These are phyloP conservation scores for Saiga tatarica DNA, from an alignment of 2,113 vertebrate species.

Conservation along the genomic window DNA sequence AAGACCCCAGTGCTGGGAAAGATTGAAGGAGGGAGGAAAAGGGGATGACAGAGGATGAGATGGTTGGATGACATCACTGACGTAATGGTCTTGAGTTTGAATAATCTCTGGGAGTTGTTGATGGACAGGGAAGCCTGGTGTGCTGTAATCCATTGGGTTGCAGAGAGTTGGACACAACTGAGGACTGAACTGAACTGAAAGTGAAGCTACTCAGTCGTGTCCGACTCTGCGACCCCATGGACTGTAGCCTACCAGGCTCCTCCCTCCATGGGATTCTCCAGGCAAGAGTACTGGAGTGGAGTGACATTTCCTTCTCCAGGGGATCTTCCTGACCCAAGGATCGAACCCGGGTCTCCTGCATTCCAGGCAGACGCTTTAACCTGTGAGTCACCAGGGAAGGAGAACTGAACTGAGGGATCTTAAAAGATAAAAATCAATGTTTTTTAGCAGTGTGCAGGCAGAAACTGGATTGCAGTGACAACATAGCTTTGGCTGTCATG, in stretches of 20 bases:
- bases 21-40: not conserved
- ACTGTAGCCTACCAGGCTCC: no score
- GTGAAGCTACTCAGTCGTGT: no score
- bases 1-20: not conserved
- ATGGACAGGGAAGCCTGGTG: not conserved
- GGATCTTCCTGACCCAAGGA: no score
- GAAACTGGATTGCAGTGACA: accelerated
- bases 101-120: not conserved
- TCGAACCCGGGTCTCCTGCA: accelerated
- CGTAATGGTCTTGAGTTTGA: not conserved
- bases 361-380: no score
- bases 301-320: no score
- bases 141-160: not conserved
- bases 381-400: no score
- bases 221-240: no score
- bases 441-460: accelerated
- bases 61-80: not conserved
- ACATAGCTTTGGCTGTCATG: accelerated
- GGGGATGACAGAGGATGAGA: not conserved
- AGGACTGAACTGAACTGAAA: not conserved
- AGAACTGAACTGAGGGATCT: not conserved
- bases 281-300: no score
- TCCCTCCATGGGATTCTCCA: no score
- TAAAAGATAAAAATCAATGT: not conserved
- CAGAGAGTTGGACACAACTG: not conserved